Evolutionary conservation across 1,140 invertebrate genomes (phyloP).

Genomic region (Matsumurasca onukii): DNA sequence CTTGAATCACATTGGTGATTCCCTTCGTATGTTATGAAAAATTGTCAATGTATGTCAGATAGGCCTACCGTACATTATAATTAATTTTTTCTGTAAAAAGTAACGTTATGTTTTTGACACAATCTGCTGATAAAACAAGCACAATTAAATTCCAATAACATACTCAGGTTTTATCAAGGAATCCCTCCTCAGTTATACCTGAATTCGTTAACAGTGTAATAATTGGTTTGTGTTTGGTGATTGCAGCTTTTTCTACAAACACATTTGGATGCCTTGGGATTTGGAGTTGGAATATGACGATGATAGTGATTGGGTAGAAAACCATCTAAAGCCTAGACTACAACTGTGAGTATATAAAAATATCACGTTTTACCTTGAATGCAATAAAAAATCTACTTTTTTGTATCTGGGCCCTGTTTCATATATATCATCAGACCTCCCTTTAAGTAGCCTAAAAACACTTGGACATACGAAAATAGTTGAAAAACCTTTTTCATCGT

Average conservation of each 20-base stretch:
- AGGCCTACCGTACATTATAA: background rate
- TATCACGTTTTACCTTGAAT: background rate
- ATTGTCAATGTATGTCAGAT: background rate
- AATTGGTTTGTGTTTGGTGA: no score
- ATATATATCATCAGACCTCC: background rate
- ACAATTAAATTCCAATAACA: no score
- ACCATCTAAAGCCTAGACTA: background rate
- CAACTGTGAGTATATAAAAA: background rate
- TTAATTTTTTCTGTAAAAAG: background rate
- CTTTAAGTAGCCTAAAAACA: background rate
- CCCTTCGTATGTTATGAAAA: no score
- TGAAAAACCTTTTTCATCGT: background rate
- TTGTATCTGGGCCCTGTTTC: background rate
- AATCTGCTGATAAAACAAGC: no score
- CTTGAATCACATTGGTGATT: no score
- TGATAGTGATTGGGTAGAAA: background rate
- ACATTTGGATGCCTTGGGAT: conserved; percentile 18
- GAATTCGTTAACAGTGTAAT: no score
- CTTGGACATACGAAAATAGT: background rate
- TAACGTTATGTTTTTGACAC: background rate
- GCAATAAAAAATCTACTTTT: background rate
- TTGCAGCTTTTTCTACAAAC: conserved; percentile 19
- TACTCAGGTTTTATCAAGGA: no score
- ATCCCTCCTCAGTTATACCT: no score
- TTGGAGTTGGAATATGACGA: conserved; percentile 2